A percentile compares a stretch with the other conserved stretches of the same genome.
These are phyloP conservation scores for Torymus tubicola DNA, from an alignment of 2,888 invertebrate species.

Conservation along the genomic window DNA sequence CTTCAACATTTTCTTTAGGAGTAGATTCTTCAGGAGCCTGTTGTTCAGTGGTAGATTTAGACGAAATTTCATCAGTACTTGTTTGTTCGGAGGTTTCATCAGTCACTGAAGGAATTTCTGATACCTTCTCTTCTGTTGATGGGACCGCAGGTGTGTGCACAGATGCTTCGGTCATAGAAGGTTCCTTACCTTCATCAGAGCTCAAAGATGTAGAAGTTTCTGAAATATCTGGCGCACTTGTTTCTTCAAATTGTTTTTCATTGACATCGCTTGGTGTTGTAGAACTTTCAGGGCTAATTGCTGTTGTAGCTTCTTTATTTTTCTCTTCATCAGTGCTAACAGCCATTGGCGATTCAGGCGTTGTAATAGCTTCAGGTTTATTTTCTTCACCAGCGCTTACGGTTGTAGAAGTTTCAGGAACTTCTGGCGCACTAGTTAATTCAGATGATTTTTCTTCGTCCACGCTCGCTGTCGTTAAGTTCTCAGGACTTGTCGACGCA, in stretches of 20 bases:
- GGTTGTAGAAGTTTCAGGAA: background rate
- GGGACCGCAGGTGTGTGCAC: background rate
- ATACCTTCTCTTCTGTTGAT: slow-evolving; percentile 12
- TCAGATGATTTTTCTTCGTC: slow-evolving; percentile 25
- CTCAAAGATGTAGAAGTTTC: slow-evolving; percentile 43
- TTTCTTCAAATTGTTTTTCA: slow-evolving; percentile 12
- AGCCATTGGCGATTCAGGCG: slow-evolving; percentile 1
- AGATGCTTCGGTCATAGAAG: slow-evolving; percentile 35
- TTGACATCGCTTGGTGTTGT: background rate
- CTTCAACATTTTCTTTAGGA: slow-evolving; percentile 50
- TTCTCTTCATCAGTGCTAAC: slow-evolving; percentile 18
- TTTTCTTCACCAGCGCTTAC: background rate
- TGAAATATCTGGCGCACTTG: background rate
- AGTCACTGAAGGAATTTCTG: background rate
- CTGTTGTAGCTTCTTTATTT: background rate
- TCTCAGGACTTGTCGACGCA: background rate
- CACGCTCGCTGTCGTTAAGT: background rate
- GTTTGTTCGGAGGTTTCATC: slow-evolving; percentile 1
- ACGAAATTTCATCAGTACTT: background rate
- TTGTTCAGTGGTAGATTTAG: background rate
- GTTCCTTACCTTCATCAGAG: slow-evolving; percentile 44
- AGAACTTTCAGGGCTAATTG: background rate
- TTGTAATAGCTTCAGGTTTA: slow-evolving; percentile 7
- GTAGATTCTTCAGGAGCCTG: slow-evolving; percentile 15
- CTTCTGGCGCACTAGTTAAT: slow-evolving; percentile 3